A percentile compares a stretch with the other conserved stretches of the same genome.
Conservation (phyloP, 1,140 invertebrate genomes). For the Amyelois transitella region DNA sequence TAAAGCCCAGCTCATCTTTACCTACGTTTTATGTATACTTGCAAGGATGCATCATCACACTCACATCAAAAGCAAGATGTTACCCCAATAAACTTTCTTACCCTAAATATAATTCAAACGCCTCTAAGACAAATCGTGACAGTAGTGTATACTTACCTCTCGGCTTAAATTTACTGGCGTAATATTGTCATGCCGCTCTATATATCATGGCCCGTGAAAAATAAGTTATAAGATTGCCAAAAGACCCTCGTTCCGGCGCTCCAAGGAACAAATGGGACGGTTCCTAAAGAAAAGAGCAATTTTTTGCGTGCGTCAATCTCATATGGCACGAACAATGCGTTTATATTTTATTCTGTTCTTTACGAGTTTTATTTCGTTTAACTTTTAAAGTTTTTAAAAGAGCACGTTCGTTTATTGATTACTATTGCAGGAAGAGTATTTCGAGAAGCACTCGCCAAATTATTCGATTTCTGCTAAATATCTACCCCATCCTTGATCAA, state of each 20-base stretch:
- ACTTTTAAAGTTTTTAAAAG: not conserved
- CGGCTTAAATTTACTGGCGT: slow-evolving; percentile 3
- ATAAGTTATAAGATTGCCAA: slow-evolving; percentile 30
- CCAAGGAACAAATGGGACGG: slow-evolving; percentile 27
- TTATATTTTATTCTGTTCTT: slow-evolving; percentile 11
- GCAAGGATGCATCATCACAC: no score
- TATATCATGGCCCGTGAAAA: slow-evolving; percentile 26
- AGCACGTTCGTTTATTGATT: not conserved
- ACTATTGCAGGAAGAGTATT: not conserved
- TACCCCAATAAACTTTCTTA: no score
- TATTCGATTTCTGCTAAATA: not conserved
- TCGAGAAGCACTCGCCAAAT: not conserved
- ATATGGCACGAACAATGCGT: slow-evolving; percentile 23
- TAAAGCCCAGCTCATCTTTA: no score
- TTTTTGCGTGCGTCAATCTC: slow-evolving; percentile 28
- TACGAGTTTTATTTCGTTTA: not conserved
- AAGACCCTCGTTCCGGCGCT: slow-evolving; percentile 25
- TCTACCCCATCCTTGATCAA: not conserved
- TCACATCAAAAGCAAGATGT: no score
- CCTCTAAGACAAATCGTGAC: not conserved
- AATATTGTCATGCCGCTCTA: slow-evolving; percentile 14
- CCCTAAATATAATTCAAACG: not conserved
- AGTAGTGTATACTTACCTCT: not conserved
- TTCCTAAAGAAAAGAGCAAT: slow-evolving; percentile 25
- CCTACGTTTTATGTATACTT: no score